A percentile compares a stretch with the other conserved stretches of the same genome.
These are phyloP conservation scores for Phainopepla nitens DNA, from an alignment of 2,113 vertebrate species.

Conservation along the genomic window DNA sequence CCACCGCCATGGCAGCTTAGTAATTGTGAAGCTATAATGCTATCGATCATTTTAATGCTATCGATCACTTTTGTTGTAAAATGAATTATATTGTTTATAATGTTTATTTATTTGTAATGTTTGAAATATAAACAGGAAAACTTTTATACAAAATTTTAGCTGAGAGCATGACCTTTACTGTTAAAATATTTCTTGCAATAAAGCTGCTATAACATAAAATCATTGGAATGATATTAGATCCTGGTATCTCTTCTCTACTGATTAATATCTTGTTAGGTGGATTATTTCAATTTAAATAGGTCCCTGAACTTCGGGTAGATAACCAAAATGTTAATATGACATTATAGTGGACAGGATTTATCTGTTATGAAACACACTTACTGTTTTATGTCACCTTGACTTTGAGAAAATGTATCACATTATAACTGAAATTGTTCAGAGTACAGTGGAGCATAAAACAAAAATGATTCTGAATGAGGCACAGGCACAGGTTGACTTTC, in stretches of 20 bases:
- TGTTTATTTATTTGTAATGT: neutral
- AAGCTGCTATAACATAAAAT: neutral
- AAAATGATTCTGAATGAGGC: conserved; percentile 40
- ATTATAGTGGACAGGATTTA: conserved; percentile 27
- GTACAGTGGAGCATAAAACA: conserved; percentile 57
- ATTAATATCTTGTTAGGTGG: neutral
- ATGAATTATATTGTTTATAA: neutral
- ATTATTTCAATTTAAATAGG: conserved; percentile 18
- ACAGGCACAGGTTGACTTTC: conserved; percentile 43
- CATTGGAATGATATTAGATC: neutral
- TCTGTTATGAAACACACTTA: conserved; percentile 52
- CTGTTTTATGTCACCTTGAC: conserved; percentile 66
- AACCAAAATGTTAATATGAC: conserved; percentile 32
- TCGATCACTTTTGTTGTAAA: neutral
- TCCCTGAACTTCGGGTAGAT: neutral
- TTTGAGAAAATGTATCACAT: conserved; percentile 47
- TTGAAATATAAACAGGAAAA: neutral
- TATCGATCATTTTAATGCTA: neutral
- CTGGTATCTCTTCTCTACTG: neutral
- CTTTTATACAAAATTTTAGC: neutral
- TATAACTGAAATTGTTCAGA: conserved; percentile 55
- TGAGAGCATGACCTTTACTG: neutral
- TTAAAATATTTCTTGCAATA: neutral
- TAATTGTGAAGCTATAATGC: neutral
- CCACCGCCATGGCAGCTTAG: neutral